A percentile compares a stretch with the other conserved stretches of the same genome.
Conservation (phyloP, 2,797 vertebrate genomes). For the Coranthus polyacanthus region DNA sequence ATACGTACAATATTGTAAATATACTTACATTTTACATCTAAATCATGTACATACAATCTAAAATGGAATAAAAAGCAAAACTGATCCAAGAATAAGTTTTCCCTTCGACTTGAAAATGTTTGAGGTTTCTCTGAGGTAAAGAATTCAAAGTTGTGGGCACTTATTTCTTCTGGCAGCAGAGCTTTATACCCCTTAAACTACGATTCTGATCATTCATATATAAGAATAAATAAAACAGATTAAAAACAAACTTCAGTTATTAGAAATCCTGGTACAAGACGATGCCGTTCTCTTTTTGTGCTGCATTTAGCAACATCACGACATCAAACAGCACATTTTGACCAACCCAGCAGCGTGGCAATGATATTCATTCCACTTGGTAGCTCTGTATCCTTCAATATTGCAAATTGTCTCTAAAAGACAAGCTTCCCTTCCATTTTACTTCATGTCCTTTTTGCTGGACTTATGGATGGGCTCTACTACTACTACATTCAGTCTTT, state of each 20-base stretch:
- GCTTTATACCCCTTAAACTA: background rate
- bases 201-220: slow-evolving; percentile 2
- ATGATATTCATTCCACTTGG: slow-evolving; percentile 4
- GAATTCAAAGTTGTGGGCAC: background rate
- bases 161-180: slow-evolving; percentile 22
- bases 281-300: slow-evolving; percentile 16
- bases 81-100: slow-evolving; percentile 1
- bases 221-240: slow-evolving; percentile 36
- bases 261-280: background rate
- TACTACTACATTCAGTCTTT: slow-evolving; percentile 36
- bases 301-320: slow-evolving; percentile 7
- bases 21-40: slow-evolving; percentile 66
- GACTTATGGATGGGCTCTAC: background rate
- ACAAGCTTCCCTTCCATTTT: slow-evolving; percentile 20
- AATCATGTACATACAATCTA: slow-evolving; percentile 6
- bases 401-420: background rate
- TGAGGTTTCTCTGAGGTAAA: slow-evolving; percentile 16
- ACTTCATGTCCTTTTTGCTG: slow-evolving; percentile 11
- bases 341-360: slow-evolving; percentile 3
- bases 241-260: background rate
- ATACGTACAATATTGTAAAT: slow-evolving; percentile 77
- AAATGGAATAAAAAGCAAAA: slow-evolving; percentile 1
- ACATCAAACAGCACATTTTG: slow-evolving; percentile 7
- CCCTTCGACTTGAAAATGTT: background rate
- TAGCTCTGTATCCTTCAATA: background rate